Evolutionary conservation across 2,797 vertebrate species (phyloP).

Genomic region (Pseudopleuronectes americanus): DNA sequence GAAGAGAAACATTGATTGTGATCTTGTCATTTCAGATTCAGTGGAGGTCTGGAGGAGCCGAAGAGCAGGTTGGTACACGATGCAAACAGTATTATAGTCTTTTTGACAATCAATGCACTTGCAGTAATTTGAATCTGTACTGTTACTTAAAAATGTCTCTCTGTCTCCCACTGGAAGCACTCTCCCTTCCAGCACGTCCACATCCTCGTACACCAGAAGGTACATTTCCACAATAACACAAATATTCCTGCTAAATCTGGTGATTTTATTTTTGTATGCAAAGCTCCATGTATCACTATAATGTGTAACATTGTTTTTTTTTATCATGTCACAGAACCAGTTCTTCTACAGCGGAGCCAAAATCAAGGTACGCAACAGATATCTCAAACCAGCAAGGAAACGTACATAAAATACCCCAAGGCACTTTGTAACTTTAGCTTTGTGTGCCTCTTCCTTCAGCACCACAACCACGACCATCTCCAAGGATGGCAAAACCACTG

Average conservation of each 20-base stretch:
- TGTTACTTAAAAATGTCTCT: not conserved
- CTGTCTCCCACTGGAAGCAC: constrained; percentile 35
- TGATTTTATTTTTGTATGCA: not conserved
- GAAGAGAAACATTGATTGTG: not conserved
- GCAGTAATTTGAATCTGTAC: not conserved
- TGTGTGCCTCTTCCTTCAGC: constrained; percentile 53
- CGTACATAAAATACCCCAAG: not conserved
- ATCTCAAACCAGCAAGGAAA: constrained; percentile 3
- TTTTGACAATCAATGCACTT: not conserved
- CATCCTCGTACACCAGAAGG: constrained; percentile 55
- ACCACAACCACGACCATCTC: constrained; percentile 59
- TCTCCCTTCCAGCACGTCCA: constrained; percentile 31
- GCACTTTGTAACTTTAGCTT: constrained; percentile 3
- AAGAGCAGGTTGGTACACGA: constrained; percentile 64
- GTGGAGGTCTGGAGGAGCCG: constrained; percentile 58
- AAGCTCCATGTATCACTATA: not conserved
- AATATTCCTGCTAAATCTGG: not conserved
- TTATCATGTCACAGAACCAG: constrained; percentile 38
- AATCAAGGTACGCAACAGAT: constrained; percentile 65
- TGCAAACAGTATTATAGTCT: not conserved
- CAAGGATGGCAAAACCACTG: constrained; percentile 68
- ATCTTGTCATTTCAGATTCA: constrained; percentile 70
- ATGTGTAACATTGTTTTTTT: constrained; percentile 37
- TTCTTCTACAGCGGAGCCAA: constrained; percentile 42
- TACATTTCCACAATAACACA: constrained; percentile 40